Evolutionary conservation across 2,797 vertebrate genomes (phyloP).

Genomic region (Epinephelus awoara): DNA sequence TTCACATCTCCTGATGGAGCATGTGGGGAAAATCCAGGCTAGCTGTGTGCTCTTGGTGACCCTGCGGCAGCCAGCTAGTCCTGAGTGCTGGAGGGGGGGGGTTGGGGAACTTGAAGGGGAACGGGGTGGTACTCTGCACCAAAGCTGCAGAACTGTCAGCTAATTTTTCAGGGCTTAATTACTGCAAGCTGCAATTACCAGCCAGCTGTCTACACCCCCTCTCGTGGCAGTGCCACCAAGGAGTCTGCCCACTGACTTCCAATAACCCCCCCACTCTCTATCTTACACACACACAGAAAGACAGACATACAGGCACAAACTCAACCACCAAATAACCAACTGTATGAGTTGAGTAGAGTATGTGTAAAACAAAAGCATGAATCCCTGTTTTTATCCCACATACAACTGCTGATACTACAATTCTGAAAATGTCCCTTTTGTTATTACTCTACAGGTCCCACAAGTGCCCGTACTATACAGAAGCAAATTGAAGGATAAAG

Average conservation of each 20-base stretch:
- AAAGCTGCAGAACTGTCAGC: constrained; percentile 84
- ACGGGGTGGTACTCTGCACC: constrained; percentile 14
- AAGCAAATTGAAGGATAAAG: neutral
- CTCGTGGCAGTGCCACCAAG: constrained; percentile 38
- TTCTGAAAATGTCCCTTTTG: neutral
- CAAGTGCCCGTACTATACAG: neutral
- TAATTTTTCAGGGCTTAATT: constrained; percentile 93
- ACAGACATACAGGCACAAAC: neutral
- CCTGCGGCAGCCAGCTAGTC: constrained; percentile 2
- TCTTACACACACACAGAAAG: constrained; percentile 12
- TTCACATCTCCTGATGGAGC: constrained; percentile 16
- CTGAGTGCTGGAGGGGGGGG: neutral
- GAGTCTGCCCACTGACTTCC: constrained; percentile 46
- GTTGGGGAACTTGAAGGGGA: constrained; percentile 14
- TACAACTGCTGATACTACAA: neutral
- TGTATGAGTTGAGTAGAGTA: neutral
- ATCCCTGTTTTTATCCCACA: neutral
- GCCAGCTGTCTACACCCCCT: constrained; percentile 87
- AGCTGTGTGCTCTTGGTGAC: constrained; percentile 6
- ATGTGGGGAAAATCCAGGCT: constrained; percentile 1
- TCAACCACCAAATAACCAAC: neutral
- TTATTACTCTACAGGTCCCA: too few relatives aligned
- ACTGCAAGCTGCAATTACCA: constrained; percentile 91
- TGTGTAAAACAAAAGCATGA: neutral
- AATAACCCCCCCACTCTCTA: constrained; percentile 21